Evolutionary conservation across 2,888 invertebrate species (phyloP).

Genomic region (Dendrolimus houi): DNA sequence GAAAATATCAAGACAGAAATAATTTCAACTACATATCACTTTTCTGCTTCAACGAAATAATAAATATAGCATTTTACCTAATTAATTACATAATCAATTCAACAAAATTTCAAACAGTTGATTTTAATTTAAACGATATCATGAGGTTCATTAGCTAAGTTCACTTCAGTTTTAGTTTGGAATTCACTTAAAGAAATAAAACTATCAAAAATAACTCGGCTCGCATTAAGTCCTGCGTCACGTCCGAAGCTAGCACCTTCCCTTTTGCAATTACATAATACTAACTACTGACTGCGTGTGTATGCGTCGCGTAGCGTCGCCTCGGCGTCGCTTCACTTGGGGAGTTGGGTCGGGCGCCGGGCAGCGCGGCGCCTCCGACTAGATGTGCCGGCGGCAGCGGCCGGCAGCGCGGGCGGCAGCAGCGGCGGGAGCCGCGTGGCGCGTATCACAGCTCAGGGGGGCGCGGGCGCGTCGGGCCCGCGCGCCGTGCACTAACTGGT

Average conservation of each 20-base stretch:
- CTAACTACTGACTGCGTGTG: conserved; percentile 70
- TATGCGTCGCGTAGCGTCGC: conserved; percentile 33
- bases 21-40: conserved; percentile 63
- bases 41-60: conserved; percentile 65
- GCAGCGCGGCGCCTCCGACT: conserved; percentile 46
- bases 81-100: conserved; percentile 74
- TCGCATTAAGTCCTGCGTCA: conserved; percentile 72
- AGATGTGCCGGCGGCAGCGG: conserved; percentile 35
- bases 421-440: conserved; percentile 28
- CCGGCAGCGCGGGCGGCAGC: conserved; percentile 35
- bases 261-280: conserved; percentile 72
- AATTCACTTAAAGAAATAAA: conserved; percentile 74
- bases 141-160: conserved; percentile 67
- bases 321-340: conserved; percentile 25
- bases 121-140: conserved; percentile 59
- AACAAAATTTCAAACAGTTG: conserved; percentile 73
- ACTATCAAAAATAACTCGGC: conserved; percentile 76
- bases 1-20: conserved; percentile 75
- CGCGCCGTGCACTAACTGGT: conserved; percentile 78
- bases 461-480: conserved; percentile 68
- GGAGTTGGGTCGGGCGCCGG: conserved; percentile 24
- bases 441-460: conserved; percentile 66
- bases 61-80: conserved; percentile 72
- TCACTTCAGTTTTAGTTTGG: conserved; percentile 65
- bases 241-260: conserved; percentile 76